Evolutionary conservation across 2,113 vertebrate species (phyloP), one percentile per base, ranked within the genome.

Genomic region (Suricata suricatta): DNA sequence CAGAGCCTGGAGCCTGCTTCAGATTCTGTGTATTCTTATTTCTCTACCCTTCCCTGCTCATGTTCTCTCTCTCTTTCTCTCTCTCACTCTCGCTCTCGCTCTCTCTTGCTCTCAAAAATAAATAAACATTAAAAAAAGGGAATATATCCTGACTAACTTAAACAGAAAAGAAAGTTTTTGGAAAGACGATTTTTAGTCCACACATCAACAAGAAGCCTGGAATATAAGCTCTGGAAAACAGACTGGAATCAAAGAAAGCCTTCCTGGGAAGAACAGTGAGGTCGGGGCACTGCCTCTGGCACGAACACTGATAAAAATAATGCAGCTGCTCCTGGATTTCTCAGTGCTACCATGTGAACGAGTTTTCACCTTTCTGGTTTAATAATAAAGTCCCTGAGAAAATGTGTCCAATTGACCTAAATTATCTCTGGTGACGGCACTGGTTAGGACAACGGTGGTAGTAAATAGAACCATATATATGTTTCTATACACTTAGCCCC

Each of bases 231-330:
- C 71, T 80, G 23, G 25, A 44, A 64, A 88, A 54, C 16, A 7
- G 17, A 44, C 33, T 19, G 14, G 50, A 35, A 68, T 0, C 57
- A 50, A 41, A 41, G 89, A 79, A 85, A 74, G 14, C 3, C 14
- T 50, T 17, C 0, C 41, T 52, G 38, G 1, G 41, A 6, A 5
- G 13, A 84, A 91, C 14, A 54, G 31, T 11, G 31, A 80, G 81
- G 31, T 60, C 4, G 31, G 10, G 11, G 4, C 6, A 38, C 5
- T 7, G 11, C 14, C 47, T 90, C 15, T 27, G 25, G 27, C 17
- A 8, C 19, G 2, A 5, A 5, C 8, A 1, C 5, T 23, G 13
- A 47, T 23, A 8, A 38, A 13, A 1, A 74, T 52, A 33, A 3
- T 1, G 27, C 3, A 54, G 16, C 25, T 90, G 12, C 2, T 25